Conservation (phyloP, 2,797 vertebrate genomes). For the Myotis myotis region DNA sequence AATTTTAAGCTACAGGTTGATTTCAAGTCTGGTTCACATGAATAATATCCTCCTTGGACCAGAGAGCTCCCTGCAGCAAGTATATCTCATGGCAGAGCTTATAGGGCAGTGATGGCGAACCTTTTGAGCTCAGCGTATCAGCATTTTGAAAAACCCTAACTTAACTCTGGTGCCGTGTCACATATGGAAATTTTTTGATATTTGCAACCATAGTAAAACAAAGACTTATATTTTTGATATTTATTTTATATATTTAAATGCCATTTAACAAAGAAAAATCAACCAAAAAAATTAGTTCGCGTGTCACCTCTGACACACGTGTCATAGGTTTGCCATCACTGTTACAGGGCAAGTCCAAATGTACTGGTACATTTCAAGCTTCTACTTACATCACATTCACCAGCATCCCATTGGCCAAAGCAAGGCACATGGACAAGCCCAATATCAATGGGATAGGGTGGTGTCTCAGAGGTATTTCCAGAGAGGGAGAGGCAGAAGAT, state of each 20-base stretch:
- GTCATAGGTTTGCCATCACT: too few relatives aligned
- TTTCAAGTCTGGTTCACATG: not conserved
- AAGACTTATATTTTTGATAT: too few relatives aligned
- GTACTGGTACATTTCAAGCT: not conserved
- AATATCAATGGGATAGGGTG: not conserved
- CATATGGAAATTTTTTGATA: too few relatives aligned
- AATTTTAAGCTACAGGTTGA: slow-evolving; percentile 18
- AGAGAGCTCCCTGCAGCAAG: not conserved
- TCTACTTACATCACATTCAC: not conserved
- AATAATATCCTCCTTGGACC: not conserved
- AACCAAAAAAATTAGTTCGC: too few relatives aligned
- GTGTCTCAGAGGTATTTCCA: not conserved
- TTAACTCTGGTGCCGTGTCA: too few relatives aligned
- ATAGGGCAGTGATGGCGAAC: not conserved
- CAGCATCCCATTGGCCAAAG: not conserved
- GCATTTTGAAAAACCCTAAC: too few relatives aligned
- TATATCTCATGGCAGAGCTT: not conserved
- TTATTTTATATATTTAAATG: too few relatives aligned
- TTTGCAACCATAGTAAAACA: too few relatives aligned
- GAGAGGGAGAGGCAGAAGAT: not conserved
- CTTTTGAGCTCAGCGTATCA: too few relatives aligned
- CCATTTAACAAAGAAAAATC: too few relatives aligned
- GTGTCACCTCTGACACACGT: too few relatives aligned
- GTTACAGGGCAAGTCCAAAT: not conserved
- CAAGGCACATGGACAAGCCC: not conserved